Conservation (phyloP, 2,888 invertebrate genomes). For the Tetragonula carbonaria region DNA sequence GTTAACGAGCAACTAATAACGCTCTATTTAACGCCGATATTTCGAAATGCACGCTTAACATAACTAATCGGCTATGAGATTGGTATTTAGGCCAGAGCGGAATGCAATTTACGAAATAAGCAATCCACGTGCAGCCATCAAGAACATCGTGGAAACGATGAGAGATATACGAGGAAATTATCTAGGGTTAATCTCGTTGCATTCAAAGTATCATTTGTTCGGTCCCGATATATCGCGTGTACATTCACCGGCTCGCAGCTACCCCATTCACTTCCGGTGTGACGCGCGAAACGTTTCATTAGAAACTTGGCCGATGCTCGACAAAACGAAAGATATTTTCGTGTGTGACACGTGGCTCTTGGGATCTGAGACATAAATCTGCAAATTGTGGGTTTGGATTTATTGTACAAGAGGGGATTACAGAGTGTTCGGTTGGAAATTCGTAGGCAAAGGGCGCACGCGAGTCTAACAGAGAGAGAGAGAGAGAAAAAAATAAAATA, state of each 20-base stretch:
- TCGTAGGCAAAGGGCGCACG: background rate
- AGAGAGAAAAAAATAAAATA: no score
- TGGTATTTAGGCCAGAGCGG: background rate
- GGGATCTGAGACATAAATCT: constrained; percentile 25
- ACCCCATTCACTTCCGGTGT: background rate
- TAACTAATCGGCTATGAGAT: background rate
- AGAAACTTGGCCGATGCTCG: background rate
- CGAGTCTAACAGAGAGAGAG: background rate
- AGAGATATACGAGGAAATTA: constrained; percentile 22
- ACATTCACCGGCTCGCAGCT: no score
- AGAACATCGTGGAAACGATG: background rate
- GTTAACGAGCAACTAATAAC: background rate
- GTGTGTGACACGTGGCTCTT: background rate
- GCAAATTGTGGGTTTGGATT: constrained; percentile 15
- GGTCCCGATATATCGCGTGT: constrained; percentile 3
- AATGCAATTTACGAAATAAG: constrained; percentile 19
- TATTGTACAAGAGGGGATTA: background rate
- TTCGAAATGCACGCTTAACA: background rate
- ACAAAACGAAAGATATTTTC: background rate
- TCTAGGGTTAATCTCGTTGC: constrained; percentile 16
- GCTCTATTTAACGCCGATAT: background rate
- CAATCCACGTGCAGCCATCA: background rate
- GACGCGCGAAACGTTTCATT: background rate
- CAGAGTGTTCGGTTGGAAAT: background rate
- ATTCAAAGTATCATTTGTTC: background rate